A percentile compares a stretch with the other conserved stretches of the same genome.
Conservation (phyloP, 1,140 invertebrate genomes). For the Ceratina japonica region DNA sequence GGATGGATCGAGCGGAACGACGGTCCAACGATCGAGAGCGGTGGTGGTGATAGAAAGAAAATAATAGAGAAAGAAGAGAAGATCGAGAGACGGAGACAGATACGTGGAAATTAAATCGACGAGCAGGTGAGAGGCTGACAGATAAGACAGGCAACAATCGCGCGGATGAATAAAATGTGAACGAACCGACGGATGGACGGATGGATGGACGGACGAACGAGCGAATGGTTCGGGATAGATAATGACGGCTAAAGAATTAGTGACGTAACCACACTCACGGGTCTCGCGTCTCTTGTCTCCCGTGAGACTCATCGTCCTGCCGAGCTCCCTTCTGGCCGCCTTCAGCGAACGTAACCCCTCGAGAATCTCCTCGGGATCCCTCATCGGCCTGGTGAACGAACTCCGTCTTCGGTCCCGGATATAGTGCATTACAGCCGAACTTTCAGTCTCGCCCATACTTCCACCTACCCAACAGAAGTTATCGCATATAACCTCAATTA, state of each 20-base stretch:
- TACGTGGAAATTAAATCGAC: constrained; percentile 25
- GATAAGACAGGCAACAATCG: constrained; percentile 41
- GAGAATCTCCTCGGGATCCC: constrained; percentile 89
- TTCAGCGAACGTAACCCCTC: constrained; percentile 84
- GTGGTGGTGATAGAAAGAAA: constrained; percentile 48
- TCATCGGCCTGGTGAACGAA: constrained; percentile 84
- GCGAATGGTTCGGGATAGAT: no score
- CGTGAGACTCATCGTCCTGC: constrained; percentile 87
- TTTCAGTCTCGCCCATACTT: constrained; percentile 78
- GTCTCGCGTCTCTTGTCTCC: constrained; percentile 81
- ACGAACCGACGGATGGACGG: constrained; percentile 41
- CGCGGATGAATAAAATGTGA: constrained; percentile 6
- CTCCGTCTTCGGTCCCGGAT: constrained; percentile 87
- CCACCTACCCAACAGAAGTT: constrained; percentile 64
- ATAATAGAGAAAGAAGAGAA: constrained; percentile 24
- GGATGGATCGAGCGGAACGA: constrained; percentile 35
- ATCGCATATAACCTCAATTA: neutral
- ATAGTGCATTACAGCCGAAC: constrained; percentile 81
- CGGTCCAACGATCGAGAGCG: constrained; percentile 50
- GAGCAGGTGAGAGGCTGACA: constrained; percentile 46
- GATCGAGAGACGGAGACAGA: constrained; percentile 9
- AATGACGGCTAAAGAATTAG: constrained; percentile 48
- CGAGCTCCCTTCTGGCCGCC: constrained; percentile 87
- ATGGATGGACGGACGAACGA: constrained; percentile 49
- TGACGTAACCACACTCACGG: constrained; percentile 81